Evolutionary conservation across 1,140 invertebrate species (phyloP).

Genomic region (Vanessa atalanta): DNA sequence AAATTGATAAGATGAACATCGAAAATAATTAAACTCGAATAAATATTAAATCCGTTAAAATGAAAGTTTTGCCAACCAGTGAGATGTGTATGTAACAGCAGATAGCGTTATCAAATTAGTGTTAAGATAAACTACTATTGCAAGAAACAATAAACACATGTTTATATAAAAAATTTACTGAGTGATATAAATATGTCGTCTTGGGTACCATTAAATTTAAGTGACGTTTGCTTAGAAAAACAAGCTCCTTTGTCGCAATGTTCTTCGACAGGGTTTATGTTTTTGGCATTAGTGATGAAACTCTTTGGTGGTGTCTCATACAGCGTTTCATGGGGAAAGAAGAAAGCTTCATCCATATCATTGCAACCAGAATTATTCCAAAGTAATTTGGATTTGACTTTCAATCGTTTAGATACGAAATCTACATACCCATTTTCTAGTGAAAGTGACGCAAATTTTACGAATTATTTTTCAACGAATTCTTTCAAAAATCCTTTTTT

Average conservation of each 20-base stretch:
- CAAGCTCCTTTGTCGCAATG: conserved; percentile 81
- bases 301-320: conserved; percentile 81
- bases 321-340: conserved; percentile 20
- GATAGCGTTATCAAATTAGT: too few species aligned
- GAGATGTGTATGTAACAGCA: too few species aligned
- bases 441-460: not conserved
- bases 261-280: conserved; percentile 81
- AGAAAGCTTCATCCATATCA: not conserved
- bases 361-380: not conserved
- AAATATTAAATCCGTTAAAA: too few species aligned
- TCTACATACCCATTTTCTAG: not conserved
- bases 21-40: too few species aligned
- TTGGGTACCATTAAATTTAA: conserved; percentile 82
- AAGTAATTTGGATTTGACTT: not conserved
- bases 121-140: too few species aligned
- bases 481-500: not conserved
- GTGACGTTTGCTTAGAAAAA: conserved; percentile 76
- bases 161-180: not conserved
- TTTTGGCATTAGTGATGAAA: conserved; percentile 80
- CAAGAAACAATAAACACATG: too few species aligned
- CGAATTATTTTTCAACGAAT: not conserved
- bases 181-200: conserved; percentile 63
- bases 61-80: too few species aligned
- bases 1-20: not conserved
- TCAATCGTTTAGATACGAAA: not conserved